Base-by-base conservation (phyloP, 2,797 vertebrate genomes). In the Hybognathus amarus region DNA sequence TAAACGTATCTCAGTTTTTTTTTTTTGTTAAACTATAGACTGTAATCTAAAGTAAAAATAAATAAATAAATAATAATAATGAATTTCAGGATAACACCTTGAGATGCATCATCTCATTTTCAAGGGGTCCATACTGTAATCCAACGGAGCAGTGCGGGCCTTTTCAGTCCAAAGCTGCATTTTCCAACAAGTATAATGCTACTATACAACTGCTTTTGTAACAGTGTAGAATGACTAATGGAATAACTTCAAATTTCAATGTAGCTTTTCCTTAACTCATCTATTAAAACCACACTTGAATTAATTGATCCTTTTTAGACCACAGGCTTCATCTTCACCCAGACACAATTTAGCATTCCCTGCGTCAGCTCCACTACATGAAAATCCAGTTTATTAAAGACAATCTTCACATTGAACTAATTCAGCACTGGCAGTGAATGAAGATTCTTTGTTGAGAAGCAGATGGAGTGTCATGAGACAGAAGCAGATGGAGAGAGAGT, bases 401-500 rank as follows among this genome's bases (percentile, higher is more conserved):
- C 56, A 76, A 54, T 76, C 36, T 56, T 54, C 64, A 59, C 13
- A 56, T 42, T 83, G 63, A 77, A 83, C 64, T 68, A 50, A 82
- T 76, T 83, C 33, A 68, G 42, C 33, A 59, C 73, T 83, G 73
- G 50, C 36, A 77, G 50, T 77, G 47, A 82, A 82, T 82, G 47
- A 54, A 67, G 33, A 77, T 74, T 63, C 80, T 74, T 82, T 82
- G 80, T 74, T 82, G 24, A 52, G 73, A 76, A 59, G 73, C 81
- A 83, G 73, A 83, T 83, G 81, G 73, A 59, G 18, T 20, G 1
- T 77, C 81, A 68, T 76, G 64, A 83, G 73, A 77, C 47, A 76
- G 47, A 83, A 83, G 64, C 81, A 77, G 73, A 77, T 83, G 81
- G 81, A 76, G 74, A 68, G 50, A 59, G 36, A 77, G 47, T 42